Evolutionary conservation across 2,113 vertebrate species (phyloP), one percentile per base, ranked within the genome.

Genomic region (Gorilla gorilla): DNA sequence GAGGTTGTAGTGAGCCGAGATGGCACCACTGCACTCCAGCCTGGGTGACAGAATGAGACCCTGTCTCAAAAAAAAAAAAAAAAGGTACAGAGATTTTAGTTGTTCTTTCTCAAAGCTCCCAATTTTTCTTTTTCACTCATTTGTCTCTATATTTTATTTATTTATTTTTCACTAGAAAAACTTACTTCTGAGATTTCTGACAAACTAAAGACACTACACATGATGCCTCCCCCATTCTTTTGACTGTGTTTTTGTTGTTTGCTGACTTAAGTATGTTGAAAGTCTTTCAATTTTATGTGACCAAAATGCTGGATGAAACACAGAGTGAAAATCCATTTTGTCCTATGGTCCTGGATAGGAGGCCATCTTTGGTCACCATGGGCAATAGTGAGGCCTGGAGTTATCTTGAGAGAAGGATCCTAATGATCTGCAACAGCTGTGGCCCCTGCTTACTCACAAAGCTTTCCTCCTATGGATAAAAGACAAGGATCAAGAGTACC

Each of bases 341-440:
- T 40, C 5, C 50, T 3, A 40, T 61, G 35, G 1, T 73, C 43
- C 10, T 40, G 50, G 18, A 38, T 52, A 22, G 70, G 5, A 16
- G 6, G 48, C 6, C 23, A 5, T 90, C 13, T 8, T 87, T 43
- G 23, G 70, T 59, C 11, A 5, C 18, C 1, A 4, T 16, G 10
- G n/a, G 2, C 6, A 66, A 13, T 22, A 66, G 22, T 25, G 16
- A 87, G n/a, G 10, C 23, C 12, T 30, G 1, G 8, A 5, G 23
- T 48, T 82, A 9, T 81, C 0, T 12, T 6, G 4, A 57, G 35
- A 79, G n/a, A 20, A 13, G 20, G 0, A 12, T 30, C 9, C 5
- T 17, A 23, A 13, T 20, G 12, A 27, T 38, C 10, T 13, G 0
- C 6, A 18, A 23, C 2, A 40, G 1, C 20, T 4, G 0, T 8